These are phyloP conservation scores for Amyelois transitella DNA, from an alignment of 1,140 invertebrate genomes.

Conservation along the genomic window DNA sequence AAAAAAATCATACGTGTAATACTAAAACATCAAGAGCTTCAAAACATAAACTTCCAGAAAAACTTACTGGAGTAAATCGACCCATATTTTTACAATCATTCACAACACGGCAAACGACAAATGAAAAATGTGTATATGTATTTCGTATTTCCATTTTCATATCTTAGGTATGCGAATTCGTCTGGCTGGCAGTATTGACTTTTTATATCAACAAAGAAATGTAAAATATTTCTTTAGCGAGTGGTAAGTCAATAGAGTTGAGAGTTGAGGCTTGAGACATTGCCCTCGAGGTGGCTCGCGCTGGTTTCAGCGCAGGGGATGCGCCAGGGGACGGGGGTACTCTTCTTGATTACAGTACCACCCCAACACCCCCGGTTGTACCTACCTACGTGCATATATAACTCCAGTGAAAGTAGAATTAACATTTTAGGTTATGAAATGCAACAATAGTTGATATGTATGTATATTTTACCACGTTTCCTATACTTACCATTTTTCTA, in stretches of 20 bases:
- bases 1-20: too few species aligned
- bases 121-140: too few species aligned
- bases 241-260: slow-evolving; percentile 65
- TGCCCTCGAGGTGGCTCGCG: slow-evolving; percentile 58
- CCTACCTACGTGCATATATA: slow-evolving; percentile 15
- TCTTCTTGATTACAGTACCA: slow-evolving; percentile 73
- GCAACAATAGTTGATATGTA: not conserved
- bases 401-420: not conserved
- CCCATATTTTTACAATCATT: too few species aligned
- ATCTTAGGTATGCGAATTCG: slow-evolving; percentile 10
- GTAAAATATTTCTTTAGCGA: slow-evolving; percentile 58
- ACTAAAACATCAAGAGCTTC: too few species aligned
- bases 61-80: too few species aligned
- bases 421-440: not conserved
- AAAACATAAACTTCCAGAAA: too few species aligned
- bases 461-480: too few species aligned
- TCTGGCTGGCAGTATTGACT: slow-evolving; percentile 27
- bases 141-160: too few species aligned
- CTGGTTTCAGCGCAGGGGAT: slow-evolving; percentile 37
- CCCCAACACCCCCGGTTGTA: slow-evolving; percentile 25
- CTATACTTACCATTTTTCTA: too few species aligned
- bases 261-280: slow-evolving; percentile 57
- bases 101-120: too few species aligned
- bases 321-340: slow-evolving; percentile 66
- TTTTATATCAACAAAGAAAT: slow-evolving; percentile 55